A percentile compares a stretch with the other conserved stretches of the same genome.
Conservation (phyloP, 2,888 invertebrate genomes). For the Ichneumon xanthorius region DNA sequence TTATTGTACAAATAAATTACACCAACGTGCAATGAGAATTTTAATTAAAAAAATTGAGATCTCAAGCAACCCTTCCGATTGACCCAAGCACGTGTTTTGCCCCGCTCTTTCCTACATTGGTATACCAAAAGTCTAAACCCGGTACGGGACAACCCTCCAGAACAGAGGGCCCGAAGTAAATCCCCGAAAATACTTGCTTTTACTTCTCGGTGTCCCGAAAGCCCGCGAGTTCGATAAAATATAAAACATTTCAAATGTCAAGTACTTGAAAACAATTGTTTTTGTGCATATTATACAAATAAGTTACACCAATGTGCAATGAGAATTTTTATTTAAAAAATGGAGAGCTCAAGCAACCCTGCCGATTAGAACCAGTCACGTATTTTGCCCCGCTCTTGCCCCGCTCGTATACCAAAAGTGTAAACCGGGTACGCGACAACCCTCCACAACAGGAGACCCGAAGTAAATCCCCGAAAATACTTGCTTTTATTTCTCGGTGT, state of each 20-base stretch:
- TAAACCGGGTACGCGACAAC: neutral
- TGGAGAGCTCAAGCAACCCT: no score
- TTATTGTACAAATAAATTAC: no score
- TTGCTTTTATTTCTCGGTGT: slow-evolving; percentile 69
- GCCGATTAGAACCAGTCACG: no score
- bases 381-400: neutral
- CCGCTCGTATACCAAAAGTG: slow-evolving; percentile 9
- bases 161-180: neutral
- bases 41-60: no score
- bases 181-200: slow-evolving; percentile 69
- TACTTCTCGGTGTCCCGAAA: slow-evolving; percentile 40
- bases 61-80: no score
- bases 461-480: slow-evolving; percentile 36
- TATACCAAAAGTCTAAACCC: neutral
- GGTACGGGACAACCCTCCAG: neutral
- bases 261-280: no score
- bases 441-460: neutral
- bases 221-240: neutral
- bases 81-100: no score
- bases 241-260: no score
- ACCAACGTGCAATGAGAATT: no score
- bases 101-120: neutral
- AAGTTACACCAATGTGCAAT: no score
- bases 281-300: no score
- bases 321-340: no score